Evolutionary conservation across 2,797 vertebrate genomes (phyloP).

Genomic region (Microcaecilia unicolor): DNA sequence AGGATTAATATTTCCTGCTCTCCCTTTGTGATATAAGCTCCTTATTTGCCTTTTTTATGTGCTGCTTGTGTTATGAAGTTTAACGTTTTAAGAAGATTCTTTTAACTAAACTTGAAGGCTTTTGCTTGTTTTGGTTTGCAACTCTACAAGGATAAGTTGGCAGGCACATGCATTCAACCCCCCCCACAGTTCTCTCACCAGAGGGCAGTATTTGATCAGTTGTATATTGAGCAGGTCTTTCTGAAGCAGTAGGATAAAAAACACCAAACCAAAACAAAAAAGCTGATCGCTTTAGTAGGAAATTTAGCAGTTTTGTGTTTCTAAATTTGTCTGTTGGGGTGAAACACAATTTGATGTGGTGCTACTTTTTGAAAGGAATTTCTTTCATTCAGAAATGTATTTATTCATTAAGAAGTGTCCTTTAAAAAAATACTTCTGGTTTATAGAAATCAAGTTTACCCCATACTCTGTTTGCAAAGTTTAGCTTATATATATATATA

Average conservation of each 20-base stretch:
- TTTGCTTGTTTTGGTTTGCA: background rate
- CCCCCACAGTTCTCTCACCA: conserved; percentile 44
- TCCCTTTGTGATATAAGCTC: background rate
- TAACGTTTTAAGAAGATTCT: conserved; percentile 6
- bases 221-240: conserved; percentile 24
- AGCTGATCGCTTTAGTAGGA: conserved; percentile 19
- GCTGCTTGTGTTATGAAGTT: background rate
- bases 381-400: conserved; percentile 37
- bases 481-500: too few species aligned
- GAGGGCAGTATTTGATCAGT: conserved; percentile 69
- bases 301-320: conserved; percentile 22
- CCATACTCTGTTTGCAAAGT: conserved; percentile 10
- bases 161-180: too few species aligned
- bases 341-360: conserved; percentile 34
- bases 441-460: conserved; percentile 24
- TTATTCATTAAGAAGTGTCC: too few species aligned
- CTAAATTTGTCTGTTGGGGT: conserved; percentile 31
- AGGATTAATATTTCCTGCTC: background rate
- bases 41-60: background rate
- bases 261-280: conserved; percentile 8
- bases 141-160: background rate
- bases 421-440: conserved; percentile 18
- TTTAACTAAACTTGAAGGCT: background rate
- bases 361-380: conserved; percentile 35
- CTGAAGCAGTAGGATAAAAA: background rate